Conservation (phyloP, 2,113 vertebrate species). For the Charadrius vociferus region DNA sequence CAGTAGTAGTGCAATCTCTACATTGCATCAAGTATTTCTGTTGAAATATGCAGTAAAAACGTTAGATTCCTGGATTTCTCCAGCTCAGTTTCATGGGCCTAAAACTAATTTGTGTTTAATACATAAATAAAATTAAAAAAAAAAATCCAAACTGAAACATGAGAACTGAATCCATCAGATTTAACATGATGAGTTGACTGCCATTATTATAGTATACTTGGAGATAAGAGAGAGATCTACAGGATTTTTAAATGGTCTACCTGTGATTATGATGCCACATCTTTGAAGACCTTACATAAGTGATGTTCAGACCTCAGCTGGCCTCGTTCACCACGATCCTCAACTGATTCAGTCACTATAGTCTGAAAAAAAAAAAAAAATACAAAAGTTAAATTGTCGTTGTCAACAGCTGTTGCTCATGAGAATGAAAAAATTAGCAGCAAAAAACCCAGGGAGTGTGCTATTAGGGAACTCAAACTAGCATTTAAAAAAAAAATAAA, state of each 20-base stretch:
- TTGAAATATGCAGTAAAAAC: not conserved
- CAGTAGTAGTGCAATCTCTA: not conserved
- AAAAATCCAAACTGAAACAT: not conserved
- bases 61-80: not conserved
- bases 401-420: not conserved
- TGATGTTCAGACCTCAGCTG: not conserved
- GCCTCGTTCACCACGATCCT: not conserved
- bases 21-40: not conserved
- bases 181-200: not conserved
- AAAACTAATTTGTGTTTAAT: not conserved
- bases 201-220: not conserved
- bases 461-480: not conserved
- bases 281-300: not conserved
- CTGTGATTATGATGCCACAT: slow-evolving; percentile 22
- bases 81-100: not conserved
- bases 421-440: not conserved
- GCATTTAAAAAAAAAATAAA: not conserved
- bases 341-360: not conserved
- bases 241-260: not conserved
- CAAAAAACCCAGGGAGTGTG: not conserved
- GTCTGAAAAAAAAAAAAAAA: slow-evolving; percentile 47
- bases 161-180: not conserved
- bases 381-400: not conserved
- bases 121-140: not conserved
- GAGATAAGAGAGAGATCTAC: not conserved